Evolutionary conservation across 1,140 invertebrate species (phyloP).

Genomic region (Elysia chlorotica): DNA sequence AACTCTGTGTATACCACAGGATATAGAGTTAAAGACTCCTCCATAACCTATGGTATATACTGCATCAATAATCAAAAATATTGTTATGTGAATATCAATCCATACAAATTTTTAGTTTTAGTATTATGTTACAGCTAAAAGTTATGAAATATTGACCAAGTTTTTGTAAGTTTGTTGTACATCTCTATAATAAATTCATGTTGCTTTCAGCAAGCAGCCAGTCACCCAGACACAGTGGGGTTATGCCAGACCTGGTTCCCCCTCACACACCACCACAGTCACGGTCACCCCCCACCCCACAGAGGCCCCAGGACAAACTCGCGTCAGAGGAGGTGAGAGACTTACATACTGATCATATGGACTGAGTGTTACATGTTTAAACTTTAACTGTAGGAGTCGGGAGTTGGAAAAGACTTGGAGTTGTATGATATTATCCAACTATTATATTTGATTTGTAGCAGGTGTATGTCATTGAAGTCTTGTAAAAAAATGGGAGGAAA

Average conservation of each 20-base stretch:
- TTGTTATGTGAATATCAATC: neutral
- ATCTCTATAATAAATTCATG: neutral
- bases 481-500: too few relatives aligned
- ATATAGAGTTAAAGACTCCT: too few relatives aligned
- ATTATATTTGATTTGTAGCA: too few relatives aligned
- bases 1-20: too few relatives aligned
- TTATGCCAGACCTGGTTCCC: constrained; percentile 91
- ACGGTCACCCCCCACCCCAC: constrained; percentile 70
- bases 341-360: too few relatives aligned
- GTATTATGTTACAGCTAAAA: neutral
- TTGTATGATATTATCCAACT: too few relatives aligned
- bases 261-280: constrained; percentile 60
- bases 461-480: too few relatives aligned
- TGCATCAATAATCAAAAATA: neutral
- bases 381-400: too few relatives aligned
- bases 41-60: too few relatives aligned
- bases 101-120: neutral
- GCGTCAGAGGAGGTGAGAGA: constrained; percentile 94
- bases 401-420: too few relatives aligned
- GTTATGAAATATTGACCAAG: neutral
- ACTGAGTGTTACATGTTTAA: too few relatives aligned
- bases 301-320: constrained; percentile 83
- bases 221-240: constrained; percentile 63
- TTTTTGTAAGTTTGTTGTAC: neutral
- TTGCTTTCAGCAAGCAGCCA: constrained; percentile 35